Evolutionary conservation across 2,797 vertebrate species (phyloP), one percentile per base, ranked within the genome.

Genomic region (Alosa sapidissima): DNA sequence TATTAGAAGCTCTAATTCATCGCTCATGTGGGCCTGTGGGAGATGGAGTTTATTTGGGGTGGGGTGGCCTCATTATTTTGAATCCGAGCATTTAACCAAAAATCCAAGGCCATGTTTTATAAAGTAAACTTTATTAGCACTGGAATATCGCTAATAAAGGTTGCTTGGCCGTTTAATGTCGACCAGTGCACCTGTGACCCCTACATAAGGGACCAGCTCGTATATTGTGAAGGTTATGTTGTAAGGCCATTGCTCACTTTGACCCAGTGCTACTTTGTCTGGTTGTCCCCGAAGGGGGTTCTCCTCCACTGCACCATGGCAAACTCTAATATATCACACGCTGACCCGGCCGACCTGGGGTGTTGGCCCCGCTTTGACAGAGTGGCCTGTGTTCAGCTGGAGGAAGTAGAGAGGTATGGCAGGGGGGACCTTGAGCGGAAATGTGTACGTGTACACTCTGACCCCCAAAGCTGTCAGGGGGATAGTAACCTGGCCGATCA

Each of bases 401-500:
- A 75, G 68, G 19, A 75, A 45, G 68, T 36, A 16, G 68, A 45
- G 5, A 41, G 68, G 68, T 45, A 45, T 19, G 0, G 68, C 36
- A 3, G 48, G 65, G 68, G 33, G 54, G 54, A 81, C 62, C 81
- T 85, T 84, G 84, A 85, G 81, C 68, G 72, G 83, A 49, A 54
- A 41, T 58, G 54, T 84, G 81, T 82, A 52, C 47, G 75, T 45
- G 52, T 52, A 45, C 47, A 65, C 72, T 83, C 33, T 85, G 84
- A 87, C 84, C 82, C 81, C 83, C 81, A 41, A 62, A 78, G 65
- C 82, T 49, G 84, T 85, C 86, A 55, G 75, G 84, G 82, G 84
- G 81, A 86, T 83, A 83, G 85, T 58, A 86, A 82, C 62, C 51
- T 41, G 78, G 41, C 55, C 45, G 81, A 19, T 60, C 87, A 51